These are phyloP conservation scores for Pelecanus crispus DNA, from an alignment of 2,113 vertebrate species.

Conservation along the genomic window DNA sequence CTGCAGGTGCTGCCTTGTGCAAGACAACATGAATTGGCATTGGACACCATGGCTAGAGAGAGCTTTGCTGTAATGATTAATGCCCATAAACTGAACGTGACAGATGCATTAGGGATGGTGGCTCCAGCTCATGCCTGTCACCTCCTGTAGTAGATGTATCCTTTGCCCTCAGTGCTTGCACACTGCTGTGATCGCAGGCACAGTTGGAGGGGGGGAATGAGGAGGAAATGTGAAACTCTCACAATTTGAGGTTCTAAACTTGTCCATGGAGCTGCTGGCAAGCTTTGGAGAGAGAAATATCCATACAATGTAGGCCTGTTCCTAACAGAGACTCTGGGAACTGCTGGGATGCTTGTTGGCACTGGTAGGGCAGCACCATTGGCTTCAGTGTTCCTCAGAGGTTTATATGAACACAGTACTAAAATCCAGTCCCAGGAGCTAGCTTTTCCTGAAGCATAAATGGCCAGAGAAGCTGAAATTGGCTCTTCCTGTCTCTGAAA, in stretches of 20 bases:
- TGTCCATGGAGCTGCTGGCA: neutral
- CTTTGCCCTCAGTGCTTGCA: neutral
- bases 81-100: rapidly evolving
- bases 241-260: neutral
- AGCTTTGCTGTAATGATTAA: neutral
- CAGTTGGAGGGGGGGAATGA: neutral
- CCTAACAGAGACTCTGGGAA: neutral
- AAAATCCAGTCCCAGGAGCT: neutral
- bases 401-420: neutral
- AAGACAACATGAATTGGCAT: neutral
- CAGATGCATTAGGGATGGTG: neutral
- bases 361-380: neutral
- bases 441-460: neutral
- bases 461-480: neutral
- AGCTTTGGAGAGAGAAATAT: neutral
- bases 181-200: rapidly evolving
- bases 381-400: neutral
- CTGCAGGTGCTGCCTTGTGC: neutral
- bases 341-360: rapidly evolving
- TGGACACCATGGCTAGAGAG: neutral
- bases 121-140: neutral
- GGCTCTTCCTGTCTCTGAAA: neutral
- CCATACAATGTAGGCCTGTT: neutral
- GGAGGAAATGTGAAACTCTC: neutral
- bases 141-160: neutral